Conservation (phyloP, 2,113 vertebrate genomes). For the Mobula hypostoma region DNA sequence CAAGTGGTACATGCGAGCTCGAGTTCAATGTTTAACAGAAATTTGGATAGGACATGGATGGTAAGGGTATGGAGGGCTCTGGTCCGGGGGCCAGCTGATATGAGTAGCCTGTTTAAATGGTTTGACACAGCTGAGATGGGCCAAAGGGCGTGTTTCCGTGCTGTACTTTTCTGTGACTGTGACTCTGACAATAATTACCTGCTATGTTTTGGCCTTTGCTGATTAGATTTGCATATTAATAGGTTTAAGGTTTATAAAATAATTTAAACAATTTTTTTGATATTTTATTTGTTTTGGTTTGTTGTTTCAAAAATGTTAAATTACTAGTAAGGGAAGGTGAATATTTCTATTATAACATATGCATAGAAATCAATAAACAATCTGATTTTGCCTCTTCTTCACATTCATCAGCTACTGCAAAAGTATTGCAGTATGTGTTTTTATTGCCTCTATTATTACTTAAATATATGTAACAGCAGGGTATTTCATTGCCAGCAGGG, state of each 20-base stretch:
- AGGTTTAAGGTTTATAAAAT: not conserved
- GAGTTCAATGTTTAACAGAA: too few relatives aligned
- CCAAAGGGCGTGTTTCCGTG: too few relatives aligned
- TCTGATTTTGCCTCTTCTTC: not conserved
- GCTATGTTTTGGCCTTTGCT: not conserved
- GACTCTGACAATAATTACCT: too few relatives aligned
- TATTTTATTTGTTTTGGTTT: not conserved
- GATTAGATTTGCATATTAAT: not conserved
- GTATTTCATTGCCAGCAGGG: not conserved
- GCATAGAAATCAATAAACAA: slow-evolving; percentile 17
- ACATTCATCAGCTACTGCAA: not conserved
- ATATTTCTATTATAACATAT: not conserved
- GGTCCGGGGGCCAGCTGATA: too few relatives aligned
- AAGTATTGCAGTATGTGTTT: not conserved
- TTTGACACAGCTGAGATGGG: too few relatives aligned
- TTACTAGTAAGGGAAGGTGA: not conserved
- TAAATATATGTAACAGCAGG: slow-evolving; percentile 25
- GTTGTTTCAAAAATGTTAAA: not conserved
- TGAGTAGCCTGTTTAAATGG: too few relatives aligned
- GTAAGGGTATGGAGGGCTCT: too few relatives aligned
- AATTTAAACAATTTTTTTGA: not conserved
- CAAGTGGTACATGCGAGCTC: too few relatives aligned
- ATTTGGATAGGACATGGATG: too few relatives aligned
- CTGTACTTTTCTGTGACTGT: too few relatives aligned
- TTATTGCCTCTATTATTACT: slow-evolving; percentile 9